Percentiles rank a stretch among this genome's conserved stretches.
These are phyloP conservation scores for Corbicula japonica DNA, from an alignment of 2,888 invertebrate genomes.

Conservation along the genomic window DNA sequence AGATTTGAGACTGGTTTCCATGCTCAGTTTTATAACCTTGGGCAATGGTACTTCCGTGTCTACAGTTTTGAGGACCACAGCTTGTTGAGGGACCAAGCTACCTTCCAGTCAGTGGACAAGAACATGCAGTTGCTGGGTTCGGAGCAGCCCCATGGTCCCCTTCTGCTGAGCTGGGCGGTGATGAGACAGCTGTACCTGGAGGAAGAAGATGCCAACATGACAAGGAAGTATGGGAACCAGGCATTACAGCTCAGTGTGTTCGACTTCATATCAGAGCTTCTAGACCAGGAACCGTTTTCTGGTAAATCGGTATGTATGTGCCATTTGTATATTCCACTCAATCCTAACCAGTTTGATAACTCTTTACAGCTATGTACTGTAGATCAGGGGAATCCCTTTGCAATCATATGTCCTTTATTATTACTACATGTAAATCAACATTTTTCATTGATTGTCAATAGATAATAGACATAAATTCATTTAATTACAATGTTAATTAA, in stretches of 20 bases:
- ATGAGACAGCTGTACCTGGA: conserved; percentile 77
- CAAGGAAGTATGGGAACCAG: conserved; percentile 81
- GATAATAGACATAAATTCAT: no score
- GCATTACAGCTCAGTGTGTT: conserved; percentile 83
- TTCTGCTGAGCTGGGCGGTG: conserved; percentile 85
- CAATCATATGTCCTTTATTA: no score
- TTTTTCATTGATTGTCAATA: no score
- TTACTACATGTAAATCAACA: no score
- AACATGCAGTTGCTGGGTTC: conserved; percentile 70
- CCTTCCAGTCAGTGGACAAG: conserved; percentile 72
- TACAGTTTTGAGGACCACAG: conserved; percentile 76
- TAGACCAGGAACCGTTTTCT: conserved; percentile 80
- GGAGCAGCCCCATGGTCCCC: conserved; percentile 82
- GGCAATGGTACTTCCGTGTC: neutral
- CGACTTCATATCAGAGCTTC: conserved; percentile 76
- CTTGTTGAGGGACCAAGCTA: conserved; percentile 68
- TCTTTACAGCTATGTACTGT: no score
- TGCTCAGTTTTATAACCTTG: neutral
- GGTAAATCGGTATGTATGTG: conserved; percentile 79
- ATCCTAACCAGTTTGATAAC: no score
- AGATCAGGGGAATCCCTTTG: no score
- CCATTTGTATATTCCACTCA: no score
- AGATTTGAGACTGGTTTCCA: no score
- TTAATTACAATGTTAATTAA: no score
- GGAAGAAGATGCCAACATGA: conserved; percentile 40